phyloP scores from a whole-genome alignment of 2,888 invertebrate genomes.

The Caenorhabditis imperialis region DNA sequence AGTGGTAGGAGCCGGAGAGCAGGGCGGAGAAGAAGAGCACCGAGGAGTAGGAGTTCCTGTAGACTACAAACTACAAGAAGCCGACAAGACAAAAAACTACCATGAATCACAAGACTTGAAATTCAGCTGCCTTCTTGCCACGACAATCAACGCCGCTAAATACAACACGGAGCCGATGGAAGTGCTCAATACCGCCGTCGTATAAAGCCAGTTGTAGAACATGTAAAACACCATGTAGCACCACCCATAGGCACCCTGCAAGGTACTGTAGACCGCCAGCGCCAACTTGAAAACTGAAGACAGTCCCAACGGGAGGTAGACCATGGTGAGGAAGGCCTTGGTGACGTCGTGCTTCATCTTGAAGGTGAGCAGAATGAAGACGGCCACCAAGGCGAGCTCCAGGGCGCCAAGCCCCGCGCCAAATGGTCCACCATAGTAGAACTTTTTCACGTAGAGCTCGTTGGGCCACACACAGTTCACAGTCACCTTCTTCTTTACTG shows the following conservation, averaged over 20 bases:
- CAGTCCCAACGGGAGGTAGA: constrained; percentile 47
- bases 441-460: constrained; percentile 35
- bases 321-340: constrained; percentile 27
- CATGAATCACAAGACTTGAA: constrained; percentile 28
- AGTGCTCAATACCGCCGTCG: constrained; percentile 21
- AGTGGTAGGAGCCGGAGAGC: constrained; percentile 48
- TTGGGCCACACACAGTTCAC: constrained; percentile 35
- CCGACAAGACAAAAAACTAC: not conserved
- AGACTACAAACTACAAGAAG: not conserved
- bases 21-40: constrained; percentile 38
- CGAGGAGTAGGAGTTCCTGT: constrained; percentile 36
- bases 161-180: constrained; percentile 39
- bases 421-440: constrained; percentile 35
- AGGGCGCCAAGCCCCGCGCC: constrained; percentile 28
- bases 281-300: constrained; percentile 48
- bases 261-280: constrained; percentile 25
- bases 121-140: constrained; percentile 35
- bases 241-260: constrained; percentile 37
- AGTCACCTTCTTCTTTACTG: constrained; percentile 37
- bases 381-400: constrained; percentile 21
- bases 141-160: constrained; percentile 33
- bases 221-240: constrained; percentile 35
- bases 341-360: constrained; percentile 52
- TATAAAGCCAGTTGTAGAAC: constrained; percentile 47
- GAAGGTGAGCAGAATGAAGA: constrained; percentile 39